A percentile compares a stretch with the other conserved stretches of the same genome.
Evolutionary conservation across 2,797 vertebrate genomes (phyloP).

Genomic region (Enteromius fasciolatus): DNA sequence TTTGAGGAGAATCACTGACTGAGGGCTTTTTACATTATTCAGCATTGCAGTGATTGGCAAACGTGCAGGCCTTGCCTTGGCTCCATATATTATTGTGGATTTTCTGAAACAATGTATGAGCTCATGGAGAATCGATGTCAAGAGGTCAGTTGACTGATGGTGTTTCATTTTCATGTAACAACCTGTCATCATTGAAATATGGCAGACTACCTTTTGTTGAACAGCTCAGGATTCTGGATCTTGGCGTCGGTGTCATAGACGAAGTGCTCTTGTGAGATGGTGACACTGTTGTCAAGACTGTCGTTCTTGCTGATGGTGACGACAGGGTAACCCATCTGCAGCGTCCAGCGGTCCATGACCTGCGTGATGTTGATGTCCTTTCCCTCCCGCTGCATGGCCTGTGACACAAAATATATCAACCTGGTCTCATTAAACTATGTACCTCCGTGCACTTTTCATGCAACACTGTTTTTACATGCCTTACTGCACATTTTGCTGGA

Average conservation of each 20-base stretch:
- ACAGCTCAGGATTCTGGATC: slow-evolving; percentile 70
- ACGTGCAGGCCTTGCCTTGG: not conserved
- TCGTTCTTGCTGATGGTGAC: slow-evolving; percentile 92
- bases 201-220: slow-evolving; percentile 82
- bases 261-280: slow-evolving; percentile 91
- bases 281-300: slow-evolving; percentile 82
- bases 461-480: no score
- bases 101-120: not conserved
- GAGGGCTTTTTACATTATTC: slow-evolving; percentile 14
- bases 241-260: slow-evolving; percentile 86
- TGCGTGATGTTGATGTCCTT: slow-evolving; percentile 91
- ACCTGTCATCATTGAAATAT: not conserved
- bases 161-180: not conserved
- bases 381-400: slow-evolving; percentile 92
- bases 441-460: no score
- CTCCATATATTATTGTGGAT: not conserved
- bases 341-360: slow-evolving; percentile 98
- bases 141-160: not conserved
- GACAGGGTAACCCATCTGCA: slow-evolving; percentile 98
- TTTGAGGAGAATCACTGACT: not conserved
- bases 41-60: not conserved
- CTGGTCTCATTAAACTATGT: no score
- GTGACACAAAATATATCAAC: not conserved
- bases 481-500: no score
- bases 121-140: slow-evolving; percentile 3